A percentile compares a stretch with the other conserved stretches of the same genome.
Conservation (phyloP, 2,797 vertebrate genomes). For the Pterois miles region DNA sequence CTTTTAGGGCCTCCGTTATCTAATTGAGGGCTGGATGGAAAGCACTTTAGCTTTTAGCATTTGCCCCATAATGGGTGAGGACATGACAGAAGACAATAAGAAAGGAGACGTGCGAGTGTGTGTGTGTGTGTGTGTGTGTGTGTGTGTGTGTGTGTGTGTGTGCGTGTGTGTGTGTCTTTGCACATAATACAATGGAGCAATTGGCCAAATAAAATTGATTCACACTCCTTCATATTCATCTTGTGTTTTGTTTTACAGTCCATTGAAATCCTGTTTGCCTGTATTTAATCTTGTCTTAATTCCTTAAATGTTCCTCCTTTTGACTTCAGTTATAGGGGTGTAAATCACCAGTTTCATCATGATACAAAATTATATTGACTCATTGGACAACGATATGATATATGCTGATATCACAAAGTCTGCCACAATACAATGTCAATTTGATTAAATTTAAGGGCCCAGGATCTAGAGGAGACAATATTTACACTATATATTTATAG, state of each 20-base stretch:
- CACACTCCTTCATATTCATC: not conserved
- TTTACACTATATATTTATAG: no score
- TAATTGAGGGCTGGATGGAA: conserved; percentile 51
- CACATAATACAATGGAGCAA: not conserved
- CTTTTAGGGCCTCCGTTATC: conserved; percentile 55
- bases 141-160: not conserved
- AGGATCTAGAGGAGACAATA: no score
- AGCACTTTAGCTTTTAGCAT: conserved; percentile 69
- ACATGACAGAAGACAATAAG: conserved; percentile 21
- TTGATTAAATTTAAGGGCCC: no score
- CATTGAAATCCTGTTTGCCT: not conserved
- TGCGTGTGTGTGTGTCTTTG: not conserved
- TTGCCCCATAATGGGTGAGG: conserved; percentile 40
- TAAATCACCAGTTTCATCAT: no score
- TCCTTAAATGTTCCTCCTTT: not conserved
- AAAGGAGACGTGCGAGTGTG: not conserved
- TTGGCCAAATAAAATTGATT: not conserved
- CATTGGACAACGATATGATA: no score
- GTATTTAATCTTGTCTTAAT: not conserved
- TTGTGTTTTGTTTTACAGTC: not conserved
- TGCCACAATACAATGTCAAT: no score
- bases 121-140: not conserved
- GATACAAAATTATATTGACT: no score
- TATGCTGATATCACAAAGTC: no score
- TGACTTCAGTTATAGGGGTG: not conserved